Evolutionary conservation across 2,797 vertebrate genomes (phyloP).

Genomic region (Muscicapa comitata): DNA sequence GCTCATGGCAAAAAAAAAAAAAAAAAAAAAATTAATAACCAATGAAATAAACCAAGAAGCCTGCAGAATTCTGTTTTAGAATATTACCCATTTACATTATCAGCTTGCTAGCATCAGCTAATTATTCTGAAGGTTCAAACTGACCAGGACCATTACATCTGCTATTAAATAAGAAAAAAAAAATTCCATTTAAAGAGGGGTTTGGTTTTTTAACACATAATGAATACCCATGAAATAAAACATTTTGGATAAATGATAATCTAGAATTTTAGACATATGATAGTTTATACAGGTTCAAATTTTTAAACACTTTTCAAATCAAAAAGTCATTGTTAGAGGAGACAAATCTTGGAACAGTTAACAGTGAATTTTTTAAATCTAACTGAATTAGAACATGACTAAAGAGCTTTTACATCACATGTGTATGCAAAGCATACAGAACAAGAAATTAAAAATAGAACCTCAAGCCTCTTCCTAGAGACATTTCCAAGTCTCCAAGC

Average conservation of each 20-base stretch:
- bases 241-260: not conserved
- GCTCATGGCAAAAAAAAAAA: not conserved
- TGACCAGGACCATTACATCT: not conserved
- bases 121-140: not conserved
- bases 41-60: not conserved
- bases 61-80: not conserved
- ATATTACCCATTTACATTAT: not conserved
- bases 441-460: conserved; percentile 9
- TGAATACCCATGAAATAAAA: not conserved
- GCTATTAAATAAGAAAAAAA: not conserved
- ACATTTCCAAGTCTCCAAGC: not conserved
- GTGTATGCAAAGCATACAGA: not conserved
- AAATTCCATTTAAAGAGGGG: not conserved
- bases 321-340: not conserved
- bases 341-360: not conserved
- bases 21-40: not conserved
- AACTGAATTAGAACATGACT: not conserved
- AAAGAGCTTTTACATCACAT: not conserved
- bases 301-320: not conserved
- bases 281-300: not conserved
- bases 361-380: not conserved
- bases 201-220: not conserved
- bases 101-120: not conserved
- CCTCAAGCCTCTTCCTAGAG: not conserved
- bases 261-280: not conserved